phyloP scores from a whole-genome alignment of 2,797 vertebrate genomes.

The Apogon talboti region DNA sequence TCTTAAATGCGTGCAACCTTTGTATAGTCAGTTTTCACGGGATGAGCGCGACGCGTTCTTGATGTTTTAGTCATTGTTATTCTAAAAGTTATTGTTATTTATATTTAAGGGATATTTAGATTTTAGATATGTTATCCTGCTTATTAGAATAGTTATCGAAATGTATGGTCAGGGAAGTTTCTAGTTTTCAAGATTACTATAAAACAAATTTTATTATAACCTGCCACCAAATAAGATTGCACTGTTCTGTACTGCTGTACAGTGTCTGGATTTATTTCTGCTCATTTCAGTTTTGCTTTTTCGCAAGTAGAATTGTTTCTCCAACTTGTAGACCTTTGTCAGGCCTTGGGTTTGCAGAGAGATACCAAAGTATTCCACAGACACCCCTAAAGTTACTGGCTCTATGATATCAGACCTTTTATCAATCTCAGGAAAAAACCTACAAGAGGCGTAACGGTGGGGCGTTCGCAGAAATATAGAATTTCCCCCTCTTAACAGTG shows the following conservation, averaged over 20 bases:
- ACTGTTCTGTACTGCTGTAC: conserved; percentile 85
- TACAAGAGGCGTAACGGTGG: conserved; percentile 60
- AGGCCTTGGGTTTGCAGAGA: conserved; percentile 71
- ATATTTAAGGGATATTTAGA: conserved; percentile 88
- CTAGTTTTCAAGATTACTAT: conserved; percentile 77
- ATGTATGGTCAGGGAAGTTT: conserved; percentile 84
- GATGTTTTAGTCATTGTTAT: conserved; percentile 76
- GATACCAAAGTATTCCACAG: conserved; percentile 84
- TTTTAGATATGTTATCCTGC: conserved; percentile 84
- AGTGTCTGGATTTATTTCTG: conserved; percentile 76
- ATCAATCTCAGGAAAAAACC: conserved; percentile 86
- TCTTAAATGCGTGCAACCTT: conserved; percentile 63
- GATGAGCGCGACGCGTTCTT: conserved; percentile 76
- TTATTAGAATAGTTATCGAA: conserved; percentile 78
- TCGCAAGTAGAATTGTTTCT: conserved; percentile 55
- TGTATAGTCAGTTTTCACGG: conserved; percentile 75
- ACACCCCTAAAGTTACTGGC: conserved; percentile 74
- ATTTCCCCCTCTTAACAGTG: conserved; percentile 62
- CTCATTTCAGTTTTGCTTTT: conserved; percentile 61
- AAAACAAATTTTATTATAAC: conserved; percentile 81
- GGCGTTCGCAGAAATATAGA: conserved; percentile 62
- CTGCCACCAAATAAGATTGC: conserved; percentile 87
- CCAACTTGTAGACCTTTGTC: conserved; percentile 54
- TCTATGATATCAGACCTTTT: conserved; percentile 73
- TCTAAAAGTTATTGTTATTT: conserved; percentile 82